These are phyloP conservation scores for Cepaea nemoralis DNA, from an alignment of 1,140 invertebrate genomes.

Conservation along the genomic window DNA sequence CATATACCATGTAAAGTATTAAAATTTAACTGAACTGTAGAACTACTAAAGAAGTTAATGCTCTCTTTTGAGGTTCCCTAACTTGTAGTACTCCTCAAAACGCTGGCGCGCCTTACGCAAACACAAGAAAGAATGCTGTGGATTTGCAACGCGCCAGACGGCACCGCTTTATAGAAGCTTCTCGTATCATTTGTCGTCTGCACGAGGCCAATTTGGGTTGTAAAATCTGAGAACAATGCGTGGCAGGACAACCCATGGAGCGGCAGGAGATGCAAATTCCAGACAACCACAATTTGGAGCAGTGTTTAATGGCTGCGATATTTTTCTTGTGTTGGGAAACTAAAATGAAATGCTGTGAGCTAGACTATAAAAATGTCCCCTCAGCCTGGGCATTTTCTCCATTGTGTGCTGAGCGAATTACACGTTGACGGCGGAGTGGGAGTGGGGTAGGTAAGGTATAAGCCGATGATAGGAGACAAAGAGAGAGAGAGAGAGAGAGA, in stretches of 20 bases:
- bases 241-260: background rate
- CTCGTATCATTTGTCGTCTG: background rate
- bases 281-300: background rate
- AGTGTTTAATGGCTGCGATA: background rate
- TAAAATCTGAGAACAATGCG: constrained; percentile 14
- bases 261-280: background rate
- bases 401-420: too few species aligned
- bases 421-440: background rate
- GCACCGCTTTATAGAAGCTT: background rate
- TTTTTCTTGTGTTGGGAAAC: background rate
- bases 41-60: too few species aligned
- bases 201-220: background rate
- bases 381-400: too few species aligned
- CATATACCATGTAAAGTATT: too few species aligned
- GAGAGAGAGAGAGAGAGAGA: too few species aligned
- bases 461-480: background rate
- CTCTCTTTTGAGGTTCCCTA: too few species aligned
- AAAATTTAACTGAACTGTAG: too few species aligned
- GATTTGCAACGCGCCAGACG: background rate
- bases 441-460: background rate
- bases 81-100: background rate
- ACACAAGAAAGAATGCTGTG: background rate
- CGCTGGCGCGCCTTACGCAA: background rate
- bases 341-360: background rate
- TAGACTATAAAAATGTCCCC: too few species aligned